Conservation (phyloP, 2,888 invertebrate species). For the Aphodius granarius region DNA sequence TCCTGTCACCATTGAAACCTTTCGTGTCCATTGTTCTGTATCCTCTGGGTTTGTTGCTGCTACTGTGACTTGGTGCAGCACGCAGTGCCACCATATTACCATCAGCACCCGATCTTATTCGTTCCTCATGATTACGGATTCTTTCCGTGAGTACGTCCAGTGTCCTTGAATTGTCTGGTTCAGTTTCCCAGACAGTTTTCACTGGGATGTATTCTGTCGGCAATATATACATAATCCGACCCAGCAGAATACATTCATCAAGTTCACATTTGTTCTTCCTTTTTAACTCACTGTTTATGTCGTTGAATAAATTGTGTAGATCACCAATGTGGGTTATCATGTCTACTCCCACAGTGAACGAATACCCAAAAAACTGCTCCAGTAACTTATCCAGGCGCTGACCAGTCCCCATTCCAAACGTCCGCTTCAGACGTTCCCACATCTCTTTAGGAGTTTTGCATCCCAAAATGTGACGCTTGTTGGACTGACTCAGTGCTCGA, state of each 20-base stretch:
- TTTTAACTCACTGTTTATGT: neutral
- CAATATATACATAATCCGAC: neutral
- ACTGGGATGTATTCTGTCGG: neutral
- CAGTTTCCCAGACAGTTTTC: slow-evolving; percentile 2
- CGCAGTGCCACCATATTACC: neutral
- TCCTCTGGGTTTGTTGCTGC: no score
- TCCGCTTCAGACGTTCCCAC: neutral
- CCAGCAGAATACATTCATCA: neutral
- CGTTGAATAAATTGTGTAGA: neutral
- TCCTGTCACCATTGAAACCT: no score
- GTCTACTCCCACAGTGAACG: neutral
- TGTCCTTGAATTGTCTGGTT: neutral
- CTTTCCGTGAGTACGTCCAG: neutral
- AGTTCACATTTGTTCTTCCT: neutral
- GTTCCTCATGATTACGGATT: neutral
- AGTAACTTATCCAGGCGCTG: neutral
- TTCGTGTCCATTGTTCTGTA: no score
- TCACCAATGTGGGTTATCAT: neutral
- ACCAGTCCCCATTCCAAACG: neutral
- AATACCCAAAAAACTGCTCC: neutral
- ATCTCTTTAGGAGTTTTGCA: slow-evolving; percentile 2
- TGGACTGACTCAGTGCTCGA: neutral
- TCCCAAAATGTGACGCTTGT: neutral
- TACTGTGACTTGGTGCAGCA: no score
- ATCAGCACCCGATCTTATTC: neutral